Percentiles rank a stretch among this genome's conserved stretches.
Conservation (phyloP, 1,140 invertebrate genomes). For the Sipha flava region DNA sequence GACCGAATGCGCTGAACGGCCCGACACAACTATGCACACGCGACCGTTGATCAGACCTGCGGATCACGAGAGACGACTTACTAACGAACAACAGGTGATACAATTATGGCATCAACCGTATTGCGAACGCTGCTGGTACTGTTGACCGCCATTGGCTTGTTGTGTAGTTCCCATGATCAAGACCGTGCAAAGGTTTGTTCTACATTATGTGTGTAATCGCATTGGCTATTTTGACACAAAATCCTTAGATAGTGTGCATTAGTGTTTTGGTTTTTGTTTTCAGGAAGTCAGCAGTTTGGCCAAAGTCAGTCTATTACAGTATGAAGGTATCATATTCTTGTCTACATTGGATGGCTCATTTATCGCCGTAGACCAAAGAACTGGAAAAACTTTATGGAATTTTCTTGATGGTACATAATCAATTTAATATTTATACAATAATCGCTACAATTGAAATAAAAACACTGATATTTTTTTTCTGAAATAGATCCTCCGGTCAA, state of each 20-base stretch:
- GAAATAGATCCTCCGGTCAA: conserved; percentile 70
- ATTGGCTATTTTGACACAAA: background rate
- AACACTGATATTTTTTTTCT: conserved; percentile 45
- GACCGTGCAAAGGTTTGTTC: background rate
- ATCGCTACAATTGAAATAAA: no score
- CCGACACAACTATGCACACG: background rate
- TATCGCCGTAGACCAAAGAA: conserved; percentile 70
- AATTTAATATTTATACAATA: no score
- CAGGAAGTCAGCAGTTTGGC: background rate
- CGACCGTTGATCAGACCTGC: background rate
- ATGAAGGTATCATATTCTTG: conserved; percentile 55
- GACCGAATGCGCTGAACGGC: no score
- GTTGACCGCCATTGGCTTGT: background rate
- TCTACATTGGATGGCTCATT: conserved; percentile 86
- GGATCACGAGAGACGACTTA: background rate
- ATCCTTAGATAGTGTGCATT: background rate
- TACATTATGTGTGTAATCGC: background rate
- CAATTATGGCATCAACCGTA: background rate
- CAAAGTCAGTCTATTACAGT: conserved; percentile 52
- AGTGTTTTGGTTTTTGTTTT: background rate
- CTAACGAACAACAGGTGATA: background rate
- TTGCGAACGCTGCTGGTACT: background rate
- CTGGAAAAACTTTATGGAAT: conserved; percentile 79
- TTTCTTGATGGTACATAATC: conserved; percentile 70
- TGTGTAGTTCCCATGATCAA: background rate